Percentiles rank a stretch among this genome's conserved stretches.
phyloP scores from a whole-genome alignment of 1,140 invertebrate species.

The Danaus melanippus region DNA sequence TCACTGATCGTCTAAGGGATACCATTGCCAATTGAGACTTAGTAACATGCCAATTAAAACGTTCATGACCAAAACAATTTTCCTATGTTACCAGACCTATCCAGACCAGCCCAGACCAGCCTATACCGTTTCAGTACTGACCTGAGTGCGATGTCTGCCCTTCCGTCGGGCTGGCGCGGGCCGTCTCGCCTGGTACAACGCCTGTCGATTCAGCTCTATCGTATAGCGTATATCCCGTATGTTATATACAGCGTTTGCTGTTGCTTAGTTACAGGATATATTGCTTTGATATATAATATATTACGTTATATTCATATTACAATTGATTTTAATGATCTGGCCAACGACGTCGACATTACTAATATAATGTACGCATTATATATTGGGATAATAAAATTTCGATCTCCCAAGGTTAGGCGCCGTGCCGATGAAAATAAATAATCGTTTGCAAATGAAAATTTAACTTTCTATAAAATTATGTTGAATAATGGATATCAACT shows the following conservation, averaged over 20 bases:
- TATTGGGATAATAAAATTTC: conserved; percentile 28
- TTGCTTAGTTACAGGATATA: too few species aligned
- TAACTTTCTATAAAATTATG: conserved; percentile 46
- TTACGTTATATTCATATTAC: too few species aligned
- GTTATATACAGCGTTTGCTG: too few species aligned
- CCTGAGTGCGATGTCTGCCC: conserved; percentile 63
- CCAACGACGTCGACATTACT: too few species aligned
- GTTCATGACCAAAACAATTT: conserved; percentile 1
- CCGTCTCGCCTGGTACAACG: conserved; percentile 77
- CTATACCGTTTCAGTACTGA: conserved; percentile 74
- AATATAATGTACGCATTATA: not conserved
- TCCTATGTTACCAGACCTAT: not conserved
- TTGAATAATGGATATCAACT: conserved; percentile 49
- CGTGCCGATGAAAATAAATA: conserved; percentile 67
- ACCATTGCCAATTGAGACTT: conserved; percentile 10
- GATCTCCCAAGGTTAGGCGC: conserved; percentile 47
- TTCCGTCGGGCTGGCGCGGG: conserved; percentile 60
- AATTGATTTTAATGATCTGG: too few species aligned
- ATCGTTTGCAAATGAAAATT: conserved; percentile 66
- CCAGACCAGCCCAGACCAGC: conserved; percentile 12
- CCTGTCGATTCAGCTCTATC: conserved; percentile 25
- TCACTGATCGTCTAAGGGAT: conserved; percentile 4
- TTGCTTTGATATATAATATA: too few species aligned
- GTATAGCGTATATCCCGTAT: conserved; percentile 5
- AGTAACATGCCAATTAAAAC: conserved; percentile 12